A percentile compares a stretch with the other conserved stretches of the same genome.
phyloP scores from a whole-genome alignment of 2,797 vertebrate genomes.

The Lithobates sylvaticus region DNA sequence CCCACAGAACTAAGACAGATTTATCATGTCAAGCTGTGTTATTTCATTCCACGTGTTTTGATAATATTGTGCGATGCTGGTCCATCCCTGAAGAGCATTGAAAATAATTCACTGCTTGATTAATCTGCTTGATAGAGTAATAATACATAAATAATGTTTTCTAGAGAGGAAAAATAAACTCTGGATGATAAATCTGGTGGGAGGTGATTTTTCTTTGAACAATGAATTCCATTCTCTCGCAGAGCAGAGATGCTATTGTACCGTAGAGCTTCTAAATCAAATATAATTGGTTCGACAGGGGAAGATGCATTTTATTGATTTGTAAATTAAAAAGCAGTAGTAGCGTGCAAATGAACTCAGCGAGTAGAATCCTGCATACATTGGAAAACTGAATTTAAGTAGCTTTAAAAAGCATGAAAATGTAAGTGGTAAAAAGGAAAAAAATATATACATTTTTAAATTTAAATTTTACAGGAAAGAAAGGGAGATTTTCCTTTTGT shows the following conservation, averaged over 20 bases:
- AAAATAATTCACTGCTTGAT: constrained; percentile 38
- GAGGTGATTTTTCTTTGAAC: constrained; percentile 23
- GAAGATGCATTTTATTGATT: constrained; percentile 49
- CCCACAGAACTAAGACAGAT: background rate
- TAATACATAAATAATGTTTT: constrained; percentile 39
- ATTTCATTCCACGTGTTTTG: background rate
- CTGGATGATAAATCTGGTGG: constrained; percentile 25
- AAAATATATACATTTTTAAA: too few species aligned
- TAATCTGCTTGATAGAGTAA: constrained; percentile 29
- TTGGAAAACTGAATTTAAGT: background rate
- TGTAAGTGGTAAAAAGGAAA: background rate
- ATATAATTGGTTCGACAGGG: constrained; percentile 44
- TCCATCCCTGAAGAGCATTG: background rate
- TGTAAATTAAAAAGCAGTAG: constrained; percentile 42
- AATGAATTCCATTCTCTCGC: constrained; percentile 11
- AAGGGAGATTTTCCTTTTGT: background rate
- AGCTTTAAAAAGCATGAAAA: background rate
- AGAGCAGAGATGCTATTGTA: background rate
- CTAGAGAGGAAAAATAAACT: constrained; percentile 5
- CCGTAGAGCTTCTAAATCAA: constrained; percentile 37
- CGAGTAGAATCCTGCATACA: background rate
- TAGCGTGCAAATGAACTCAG: background rate
- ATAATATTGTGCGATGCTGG: background rate
- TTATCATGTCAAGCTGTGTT: background rate
- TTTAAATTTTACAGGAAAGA: background rate